Evolutionary conservation across 2,113 vertebrate genomes (phyloP), one percentile per base, ranked within the genome.

Genomic region (Zeus faber): DNA sequence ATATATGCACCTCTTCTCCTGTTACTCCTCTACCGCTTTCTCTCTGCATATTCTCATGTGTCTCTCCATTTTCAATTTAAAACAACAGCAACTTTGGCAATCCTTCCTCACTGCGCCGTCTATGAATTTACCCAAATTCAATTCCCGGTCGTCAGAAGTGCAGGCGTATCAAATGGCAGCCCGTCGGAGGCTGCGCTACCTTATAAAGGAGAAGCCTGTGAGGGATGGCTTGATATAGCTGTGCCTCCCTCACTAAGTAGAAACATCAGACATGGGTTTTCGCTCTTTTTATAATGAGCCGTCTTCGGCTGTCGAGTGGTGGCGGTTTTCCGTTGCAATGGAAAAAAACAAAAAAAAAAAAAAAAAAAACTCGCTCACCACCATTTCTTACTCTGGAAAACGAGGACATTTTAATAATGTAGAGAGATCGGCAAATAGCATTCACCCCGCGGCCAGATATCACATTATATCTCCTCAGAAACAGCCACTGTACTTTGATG

Each of bases 261-360:
- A 85, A 87, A 87, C 85, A 87, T 87, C 83, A 87, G 84, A 85
- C 81, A 84, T 79, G 79, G 72, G 73, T 85, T 84, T 84, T 81
- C 73, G 73, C 65, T 83, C 80, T 71, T 84, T 71, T 78, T 85
- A 83, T 87, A 85, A 87, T 85, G 85, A 87, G 85, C 85, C 83
- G 82, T 87, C 82, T 85, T 78, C 75, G 65, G 79, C 82, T 85
- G 85, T 87, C 85, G 83, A 85, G 81, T 80, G 81, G 81, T 81
- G 81, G 79, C 72, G 80, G 81, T 83, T 81, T 86, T 79, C 74
- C 66, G 57, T n/a, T 77, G 81, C 81, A 65, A 55, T 73, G 68
- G 80, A 49, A 75, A 81, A 83, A 79, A n/a, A n/a, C n/a, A n/a
- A n/a, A n/a, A n/a, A n/a, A n/a, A n/a, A n/a, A n/a, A n/a, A n/a